Percentiles rank a stretch among this genome's conserved stretches.
Evolutionary conservation across 2,888 invertebrate species (phyloP).

Genomic region (Macaria notata): DNA sequence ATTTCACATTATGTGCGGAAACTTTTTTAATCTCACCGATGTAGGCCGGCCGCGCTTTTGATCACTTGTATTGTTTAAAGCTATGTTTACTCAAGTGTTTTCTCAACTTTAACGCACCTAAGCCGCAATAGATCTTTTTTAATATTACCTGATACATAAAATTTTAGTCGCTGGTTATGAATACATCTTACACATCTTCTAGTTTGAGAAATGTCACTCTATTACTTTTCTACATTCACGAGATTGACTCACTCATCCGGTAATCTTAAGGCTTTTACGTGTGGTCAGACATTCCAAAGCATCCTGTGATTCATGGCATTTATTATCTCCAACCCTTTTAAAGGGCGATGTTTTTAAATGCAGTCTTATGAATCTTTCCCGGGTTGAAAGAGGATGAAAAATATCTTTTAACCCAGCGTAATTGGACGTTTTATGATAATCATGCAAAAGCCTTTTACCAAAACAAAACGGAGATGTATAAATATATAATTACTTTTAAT

Average conservation of each 20-base stretch:
- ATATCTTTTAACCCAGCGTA: no score
- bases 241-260: conserved; percentile 56
- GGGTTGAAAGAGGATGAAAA: no score
- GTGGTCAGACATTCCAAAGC: conserved; percentile 53
- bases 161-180: no score
- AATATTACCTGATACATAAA: no score
- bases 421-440: no score
- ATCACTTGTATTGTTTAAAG: conserved; percentile 36
- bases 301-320: conserved; percentile 51
- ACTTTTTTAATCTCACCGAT: conserved; percentile 29
- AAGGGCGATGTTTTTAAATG: background rate
- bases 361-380: no score
- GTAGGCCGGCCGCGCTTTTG: conserved; percentile 19
- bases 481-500: no score
- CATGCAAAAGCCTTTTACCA: no score
- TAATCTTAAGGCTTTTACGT: conserved; percentile 47
- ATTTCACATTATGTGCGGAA: conserved; percentile 8
- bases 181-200: no score
- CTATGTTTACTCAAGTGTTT: conserved; percentile 26
- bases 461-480: no score
- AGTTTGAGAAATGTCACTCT: conserved; percentile 16
- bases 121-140: no score
- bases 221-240: conserved; percentile 24
- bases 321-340: conserved; percentile 31
- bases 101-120: conserved; percentile 1